Base-by-base conservation (phyloP, 2,888 invertebrate genomes). In the Patella ulyssiponensis region DNA sequence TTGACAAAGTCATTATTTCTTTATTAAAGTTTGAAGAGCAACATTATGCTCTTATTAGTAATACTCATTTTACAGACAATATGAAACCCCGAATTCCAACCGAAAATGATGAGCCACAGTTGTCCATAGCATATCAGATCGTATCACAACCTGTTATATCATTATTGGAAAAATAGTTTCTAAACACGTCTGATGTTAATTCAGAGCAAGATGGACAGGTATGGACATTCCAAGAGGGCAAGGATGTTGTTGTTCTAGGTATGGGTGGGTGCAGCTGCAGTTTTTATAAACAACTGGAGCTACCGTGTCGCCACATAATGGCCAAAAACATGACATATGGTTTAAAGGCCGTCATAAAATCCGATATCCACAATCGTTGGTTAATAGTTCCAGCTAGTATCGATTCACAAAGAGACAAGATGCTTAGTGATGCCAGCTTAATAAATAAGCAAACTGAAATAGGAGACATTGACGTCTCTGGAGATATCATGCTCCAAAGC, bases 301-400 rank as follows among this genome's bases (percentile, higher is more conserved):
- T 58, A 20, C 58, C 58, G 20, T 58, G 58, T 58, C 58, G 58
- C 17, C 58, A 58, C 58, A 58, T 58, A 20, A 58, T 58, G 20
- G 64, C 20, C n/a, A 64, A 23, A 64, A 64, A 64, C 64, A 64
- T 64, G 64, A 23, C 20, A 11, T 20, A n/a, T n/a, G 20, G 20
- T 3, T n/a, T n/a, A 9, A 64, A 64, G 64, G 64, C 64, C 2
- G 20, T 64, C 64, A 64, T 20, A 64, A 64, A 0, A 12, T 64
- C 64, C 3, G 64, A 64, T 64, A n/a, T 64, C 23, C 64, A 20
- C 20, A 64, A 64, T 64, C 64, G 20, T 64, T 64, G 64, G 64
- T n/a, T 20, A 20, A 64, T 14, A 2, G 12, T 20, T n/a, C 20
- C 64, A n/a, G 12, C 64, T 23, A 14, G 12, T 64, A 9, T 64